Percentiles rank a stretch among this genome's conserved stretches.
Conservation (phyloP, 2,797 vertebrate genomes). For the Ceryle rudis region DNA sequence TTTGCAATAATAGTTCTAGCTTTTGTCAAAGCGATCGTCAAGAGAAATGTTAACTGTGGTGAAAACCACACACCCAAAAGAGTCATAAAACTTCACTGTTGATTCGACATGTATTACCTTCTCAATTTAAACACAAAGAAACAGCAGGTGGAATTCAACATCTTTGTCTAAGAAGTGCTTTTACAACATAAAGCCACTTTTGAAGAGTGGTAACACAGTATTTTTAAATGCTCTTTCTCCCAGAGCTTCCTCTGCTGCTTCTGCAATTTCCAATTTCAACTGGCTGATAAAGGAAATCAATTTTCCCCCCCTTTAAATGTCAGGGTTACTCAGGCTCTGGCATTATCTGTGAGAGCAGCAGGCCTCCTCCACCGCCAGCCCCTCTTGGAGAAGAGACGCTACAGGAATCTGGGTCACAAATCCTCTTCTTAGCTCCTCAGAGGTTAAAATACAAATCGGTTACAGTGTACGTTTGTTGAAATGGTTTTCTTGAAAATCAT, state of each 20-base stretch:
- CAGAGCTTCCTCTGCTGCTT: neutral
- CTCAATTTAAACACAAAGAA: slow-evolving; percentile 12
- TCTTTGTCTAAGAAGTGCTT: neutral
- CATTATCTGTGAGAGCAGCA: neutral
- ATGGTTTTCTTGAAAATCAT: neutral
- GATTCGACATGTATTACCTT: neutral
- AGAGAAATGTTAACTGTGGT: neutral
- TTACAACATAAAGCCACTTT: neutral
- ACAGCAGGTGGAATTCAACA: neutral
- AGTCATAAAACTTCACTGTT: neutral
- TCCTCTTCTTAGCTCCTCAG: neutral
- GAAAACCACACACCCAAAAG: neutral
- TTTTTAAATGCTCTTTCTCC: neutral
- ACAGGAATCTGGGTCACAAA: neutral
- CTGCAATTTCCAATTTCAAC: neutral
- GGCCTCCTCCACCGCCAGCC: neutral
- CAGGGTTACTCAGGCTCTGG: neutral
- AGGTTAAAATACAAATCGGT: neutral
- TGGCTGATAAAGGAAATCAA: neutral
- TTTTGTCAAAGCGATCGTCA: fast-evolving
- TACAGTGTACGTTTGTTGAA: neutral
- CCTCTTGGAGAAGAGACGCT: fast-evolving
- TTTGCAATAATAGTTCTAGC: neutral
- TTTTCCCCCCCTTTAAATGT: neutral
- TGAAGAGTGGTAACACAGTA: neutral